Evolutionary conservation across 1,140 invertebrate genomes (phyloP), one percentile per base, ranked within the genome.

Genomic region (Mylabris phalerata): DNA sequence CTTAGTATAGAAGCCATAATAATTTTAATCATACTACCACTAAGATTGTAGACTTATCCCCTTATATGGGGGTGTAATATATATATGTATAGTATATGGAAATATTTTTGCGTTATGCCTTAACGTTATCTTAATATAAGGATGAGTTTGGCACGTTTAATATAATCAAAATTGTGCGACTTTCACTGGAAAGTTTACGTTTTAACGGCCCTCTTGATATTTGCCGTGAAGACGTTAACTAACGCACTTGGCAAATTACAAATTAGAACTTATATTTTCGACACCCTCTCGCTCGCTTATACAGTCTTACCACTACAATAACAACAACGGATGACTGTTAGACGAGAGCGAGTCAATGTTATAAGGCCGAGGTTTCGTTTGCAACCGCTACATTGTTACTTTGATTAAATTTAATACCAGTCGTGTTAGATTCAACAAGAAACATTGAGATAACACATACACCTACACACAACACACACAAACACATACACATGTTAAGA

Each of bases 231-330:
- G 65, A 60, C 65, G 62, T 65, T 64, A 64, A 62, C 63, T 64
- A 64, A 67, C 65, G 65, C 63, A 67, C 65, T 67, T 61, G 65
- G 60, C 60, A 67, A 67, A 67, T 67, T 67, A 67, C 65, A 67
- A 67, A 67, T 65, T 61, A 67, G 65, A 67, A 67, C 63, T 67
- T 67, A 64, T 67, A 67, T 64, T 67, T 67, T 65, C 65, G 55
- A 67, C 62, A 61, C 63, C 63, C 60, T 64, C 60, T 55, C 60
- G 19, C 19, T 19, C 19, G 19, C 19, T 19, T 19, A 19, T 19
- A 19, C 19, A 19, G 19, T 19, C 19, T 19, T 25, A 47, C 41
- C 11, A 42, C 41, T 10, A 42, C 4, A 5, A 42, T 9, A 42
- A 11, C 41, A 42, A 32, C 32, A 32, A 42, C 41, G 41, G 19